Evolutionary conservation across 2,113 vertebrate genomes (phyloP), one percentile per base, ranked within the genome.

Genomic region (Cariama cristata): DNA sequence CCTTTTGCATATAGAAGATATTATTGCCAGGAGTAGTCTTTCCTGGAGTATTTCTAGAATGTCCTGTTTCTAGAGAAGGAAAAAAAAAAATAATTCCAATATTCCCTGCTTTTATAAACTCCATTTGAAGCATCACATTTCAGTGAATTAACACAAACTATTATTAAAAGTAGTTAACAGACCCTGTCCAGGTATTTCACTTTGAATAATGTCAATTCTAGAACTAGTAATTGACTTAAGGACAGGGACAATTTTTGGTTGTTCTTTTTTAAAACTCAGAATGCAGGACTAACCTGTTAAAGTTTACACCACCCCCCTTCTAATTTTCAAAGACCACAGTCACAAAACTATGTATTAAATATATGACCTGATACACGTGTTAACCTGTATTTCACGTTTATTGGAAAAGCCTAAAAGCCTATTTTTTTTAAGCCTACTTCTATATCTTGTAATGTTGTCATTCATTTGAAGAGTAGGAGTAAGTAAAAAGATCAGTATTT

Each of bases 321-420:
- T 32, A 63, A 42, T n/a, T 64, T 68, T 83, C 8, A 52, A 73
- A 47, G 28, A 50, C 8, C 4, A 59, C 7, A 80, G 5, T 1
- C 32, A 63, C 8, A 67, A 73, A 64, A 16, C 3, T 53, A 24
- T 26, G 3, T 33, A 22, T 55, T 85, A 75, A 64, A 74, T 44
- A 56, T n/a, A 69, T 2, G 6, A 47, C 9, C 7, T 0, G 0
- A 67, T 63, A 4, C 9, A 52, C 21, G 13, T 68, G 13, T 4
- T 63, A 86, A 50, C 12, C 7, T 53, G 9, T 4, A 40, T 79
- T 72, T 49, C 1, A 19, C n/a, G 67, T 82, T 66, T 44, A 35
- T 14, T 59, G 11, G 18, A 69, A 74, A 77, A 64, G 2, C 1
- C 0, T 52, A 6, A n/a, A n/a, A n/a, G n/a, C 11, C 4, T 2